Base-by-base conservation (phyloP, 2,797 vertebrate species). In the Falco rusticolus region DNA sequence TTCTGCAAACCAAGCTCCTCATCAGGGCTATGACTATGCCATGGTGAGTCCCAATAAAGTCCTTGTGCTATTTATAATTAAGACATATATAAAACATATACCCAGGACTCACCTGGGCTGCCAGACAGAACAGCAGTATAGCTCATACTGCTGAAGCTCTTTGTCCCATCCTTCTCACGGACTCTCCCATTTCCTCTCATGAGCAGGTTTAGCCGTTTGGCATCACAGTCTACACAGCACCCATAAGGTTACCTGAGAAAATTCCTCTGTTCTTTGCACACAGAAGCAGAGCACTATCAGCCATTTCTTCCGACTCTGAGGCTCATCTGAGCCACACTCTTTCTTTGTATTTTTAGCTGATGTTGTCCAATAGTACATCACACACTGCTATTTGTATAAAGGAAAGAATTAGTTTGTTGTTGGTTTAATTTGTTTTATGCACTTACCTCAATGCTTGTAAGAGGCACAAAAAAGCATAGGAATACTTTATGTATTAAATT, bases 1-100 rank as follows among this genome's bases (percentile, higher is more conserved):
- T 84, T 29, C 83, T 78, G 77, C 68, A 86, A 77, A 61, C 25
- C 65, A 69, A 56, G 71, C 50, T 93, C 39, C 77, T 93, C 71
- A n/a, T 50, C 61, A 4, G 9, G 80, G 61, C 43, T 43, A 71
- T n/a, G 71, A 61, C 61, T 53, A 13, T 33, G 77, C 50, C 41
- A 15, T 43, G 41, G 15, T 20, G 33, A 8, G 48, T 33, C 51
- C 63, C 69, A 19, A 4, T 50, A 31, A 65, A 63, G 31, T 57
- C 82, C 33, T 53, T 48, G 60, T 50, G 43, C 45, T 94, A 16
- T 92, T 95, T 88, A 34, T 89, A 85, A 22, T 50, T 28, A 75
- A 53, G n/a, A 11, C 60, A 72, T 41, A 22, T 72, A 83, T 87
- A 88, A 94, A 95, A 94, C 69, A 84, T 33, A 31, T 11, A 82